phyloP scores from a whole-genome alignment of 1,140 invertebrate genomes.

The Pomacea maculata region DNA sequence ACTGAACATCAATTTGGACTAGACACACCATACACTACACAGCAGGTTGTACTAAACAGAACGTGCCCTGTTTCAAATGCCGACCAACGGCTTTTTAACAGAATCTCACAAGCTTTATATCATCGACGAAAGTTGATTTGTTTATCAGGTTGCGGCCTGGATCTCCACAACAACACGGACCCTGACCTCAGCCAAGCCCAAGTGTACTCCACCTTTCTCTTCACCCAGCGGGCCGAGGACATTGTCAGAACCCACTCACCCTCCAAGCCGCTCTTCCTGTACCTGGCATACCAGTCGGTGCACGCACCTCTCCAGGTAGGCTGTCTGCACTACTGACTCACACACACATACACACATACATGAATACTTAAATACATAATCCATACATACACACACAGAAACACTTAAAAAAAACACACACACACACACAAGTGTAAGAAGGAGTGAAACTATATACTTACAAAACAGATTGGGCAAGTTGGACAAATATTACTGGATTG shows the following conservation, averaged over 20 bases:
- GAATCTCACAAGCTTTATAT: background rate
- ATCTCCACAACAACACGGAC: slow-evolving; percentile 36
- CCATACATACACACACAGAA: too few relatives aligned
- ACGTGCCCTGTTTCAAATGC: background rate
- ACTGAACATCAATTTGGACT: background rate
- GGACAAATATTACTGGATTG: too few relatives aligned
- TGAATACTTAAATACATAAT: too few relatives aligned
- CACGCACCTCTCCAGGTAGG: slow-evolving; percentile 58
- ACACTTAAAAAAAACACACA: too few relatives aligned
- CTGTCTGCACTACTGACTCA: too few relatives aligned
- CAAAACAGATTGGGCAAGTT: too few relatives aligned
- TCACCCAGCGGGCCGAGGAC: slow-evolving; percentile 39
- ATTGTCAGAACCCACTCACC: slow-evolving; percentile 42
- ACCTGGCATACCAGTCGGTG: slow-evolving; percentile 58
- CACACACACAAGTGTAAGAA: too few relatives aligned
- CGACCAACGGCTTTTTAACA: background rate
- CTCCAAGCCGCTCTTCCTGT: slow-evolving; percentile 57
- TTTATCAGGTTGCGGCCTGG: slow-evolving; percentile 40
- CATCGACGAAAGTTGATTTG: background rate
- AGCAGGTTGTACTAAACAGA: background rate
- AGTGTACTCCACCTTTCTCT: slow-evolving; percentile 49
- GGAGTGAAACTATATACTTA: too few relatives aligned
- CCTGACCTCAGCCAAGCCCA: slow-evolving; percentile 29
- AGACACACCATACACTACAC: background rate
- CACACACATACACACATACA: too few relatives aligned